Conservation (phyloP, 2,888 invertebrate species). For the Dysmachus trigonus region DNA sequence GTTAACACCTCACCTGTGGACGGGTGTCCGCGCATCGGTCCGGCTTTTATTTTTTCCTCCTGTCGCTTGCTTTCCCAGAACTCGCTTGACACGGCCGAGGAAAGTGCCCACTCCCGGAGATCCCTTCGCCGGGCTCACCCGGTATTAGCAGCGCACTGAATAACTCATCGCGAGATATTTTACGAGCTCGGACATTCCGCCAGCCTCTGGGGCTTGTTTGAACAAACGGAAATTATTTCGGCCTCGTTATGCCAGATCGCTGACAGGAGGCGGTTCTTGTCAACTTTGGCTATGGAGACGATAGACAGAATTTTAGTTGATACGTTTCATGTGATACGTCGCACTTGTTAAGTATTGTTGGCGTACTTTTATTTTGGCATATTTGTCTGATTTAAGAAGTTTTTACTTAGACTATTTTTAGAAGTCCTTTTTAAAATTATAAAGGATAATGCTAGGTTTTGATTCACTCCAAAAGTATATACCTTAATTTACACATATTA, state of each 20-base stretch:
- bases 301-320: not conserved
- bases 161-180: conserved; percentile 2
- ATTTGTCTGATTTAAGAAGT: not conserved
- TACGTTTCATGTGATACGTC: not conserved
- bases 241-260: not conserved
- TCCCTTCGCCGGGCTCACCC: not conserved
- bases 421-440: not conserved
- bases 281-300: not conserved
- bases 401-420: not conserved
- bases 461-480: too few relatives aligned
- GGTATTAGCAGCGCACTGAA: not conserved
- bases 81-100: not conserved
- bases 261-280: not conserved
- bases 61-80: not conserved
- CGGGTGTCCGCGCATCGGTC: not conserved
- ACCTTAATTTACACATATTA: too few relatives aligned
- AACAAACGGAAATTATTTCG: not conserved
- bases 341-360: not conserved
- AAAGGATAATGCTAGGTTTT: not conserved
- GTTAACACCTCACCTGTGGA: not conserved
- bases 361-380: not conserved
- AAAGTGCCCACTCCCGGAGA: not conserved
- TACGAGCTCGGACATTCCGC: not conserved
- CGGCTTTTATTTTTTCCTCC: not conserved
- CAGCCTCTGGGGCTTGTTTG: not conserved